phyloP scores from a whole-genome alignment of 2,888 invertebrate genomes.

The Drosophila acutilabella region DNA sequence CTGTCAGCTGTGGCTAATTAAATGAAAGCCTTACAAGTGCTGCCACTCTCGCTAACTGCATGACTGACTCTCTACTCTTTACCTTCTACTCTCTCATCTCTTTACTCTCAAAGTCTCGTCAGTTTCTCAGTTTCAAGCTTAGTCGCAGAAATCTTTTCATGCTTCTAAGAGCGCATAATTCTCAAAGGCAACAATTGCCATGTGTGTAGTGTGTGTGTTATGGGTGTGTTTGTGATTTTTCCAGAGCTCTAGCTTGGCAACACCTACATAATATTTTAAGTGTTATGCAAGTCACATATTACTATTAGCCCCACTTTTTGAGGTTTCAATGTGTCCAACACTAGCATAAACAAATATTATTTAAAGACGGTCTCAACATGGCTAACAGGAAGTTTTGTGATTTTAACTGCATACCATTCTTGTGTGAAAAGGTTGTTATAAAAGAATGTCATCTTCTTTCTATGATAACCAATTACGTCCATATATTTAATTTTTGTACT shows the following conservation, averaged over 20 bases:
- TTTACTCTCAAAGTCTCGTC: background rate
- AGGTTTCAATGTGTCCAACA: background rate
- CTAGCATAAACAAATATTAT: background rate
- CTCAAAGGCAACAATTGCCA: slow-evolving; percentile 47
- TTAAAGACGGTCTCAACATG: too few species aligned
- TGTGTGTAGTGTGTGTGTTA: slow-evolving; percentile 21
- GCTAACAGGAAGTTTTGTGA: too few species aligned
- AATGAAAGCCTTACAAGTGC: slow-evolving; percentile 74
- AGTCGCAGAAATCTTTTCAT: slow-evolving; percentile 44
- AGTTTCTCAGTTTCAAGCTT: slow-evolving; percentile 8
- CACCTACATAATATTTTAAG: slow-evolving; percentile 65
- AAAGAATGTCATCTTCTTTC: too few species aligned
- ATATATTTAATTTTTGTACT: too few species aligned
- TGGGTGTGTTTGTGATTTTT: slow-evolving; percentile 21
- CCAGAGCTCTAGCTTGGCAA: slow-evolving; percentile 35
- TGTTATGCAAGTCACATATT: slow-evolving; percentile 36
- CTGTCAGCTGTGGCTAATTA: slow-evolving; percentile 79
- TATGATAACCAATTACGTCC: too few species aligned
- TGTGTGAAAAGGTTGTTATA: too few species aligned
- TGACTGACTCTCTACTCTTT: slow-evolving; percentile 29
- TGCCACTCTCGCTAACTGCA: slow-evolving; percentile 70
- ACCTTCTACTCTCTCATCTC: background rate
- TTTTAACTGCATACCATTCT: too few species aligned
- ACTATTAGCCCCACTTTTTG: slow-evolving; percentile 2
- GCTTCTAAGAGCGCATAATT: slow-evolving; percentile 66